Conservation (phyloP, 2,113 vertebrate species). For the Psettodes erumei region DNA sequence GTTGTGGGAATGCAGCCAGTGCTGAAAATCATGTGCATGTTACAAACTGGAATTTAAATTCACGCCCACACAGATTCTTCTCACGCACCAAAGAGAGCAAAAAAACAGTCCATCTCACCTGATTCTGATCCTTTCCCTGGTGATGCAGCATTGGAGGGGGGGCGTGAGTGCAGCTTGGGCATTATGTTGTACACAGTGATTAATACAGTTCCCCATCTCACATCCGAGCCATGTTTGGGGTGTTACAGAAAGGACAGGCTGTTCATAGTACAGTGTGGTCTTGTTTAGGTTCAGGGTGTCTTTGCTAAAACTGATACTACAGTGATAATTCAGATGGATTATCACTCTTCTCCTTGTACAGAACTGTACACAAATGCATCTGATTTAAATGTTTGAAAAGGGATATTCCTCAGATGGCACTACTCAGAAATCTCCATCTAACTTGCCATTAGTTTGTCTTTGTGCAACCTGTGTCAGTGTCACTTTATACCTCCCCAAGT, state of each 20-base stretch:
- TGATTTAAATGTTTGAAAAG: constrained; percentile 47
- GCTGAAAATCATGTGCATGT: constrained; percentile 51
- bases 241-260: constrained; percentile 62
- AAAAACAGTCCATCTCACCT: constrained; percentile 36
- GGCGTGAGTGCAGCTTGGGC: constrained; percentile 56
- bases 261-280: constrained; percentile 58
- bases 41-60: constrained; percentile 57
- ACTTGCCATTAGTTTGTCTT: constrained; percentile 67
- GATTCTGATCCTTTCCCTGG: constrained; percentile 33
- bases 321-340: constrained; percentile 36
- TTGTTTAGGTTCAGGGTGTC: constrained; percentile 65
- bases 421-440: constrained; percentile 44
- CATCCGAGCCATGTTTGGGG: constrained; percentile 39
- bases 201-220: constrained; percentile 35
- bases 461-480: constrained; percentile 64
- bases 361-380: constrained; percentile 37
- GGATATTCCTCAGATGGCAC: constrained; percentile 42
- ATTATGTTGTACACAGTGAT: constrained; percentile 57
- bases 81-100: constrained; percentile 78
- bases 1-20: constrained; percentile 39
- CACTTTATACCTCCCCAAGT: constrained; percentile 57
- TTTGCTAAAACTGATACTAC: constrained; percentile 45
- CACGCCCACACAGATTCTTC: constrained; percentile 46
- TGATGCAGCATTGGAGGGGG: constrained; percentile 48
- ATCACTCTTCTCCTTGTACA: constrained; percentile 44